Conservation (phyloP, 1,140 invertebrate species). For the Monochamus saltuarius region DNA sequence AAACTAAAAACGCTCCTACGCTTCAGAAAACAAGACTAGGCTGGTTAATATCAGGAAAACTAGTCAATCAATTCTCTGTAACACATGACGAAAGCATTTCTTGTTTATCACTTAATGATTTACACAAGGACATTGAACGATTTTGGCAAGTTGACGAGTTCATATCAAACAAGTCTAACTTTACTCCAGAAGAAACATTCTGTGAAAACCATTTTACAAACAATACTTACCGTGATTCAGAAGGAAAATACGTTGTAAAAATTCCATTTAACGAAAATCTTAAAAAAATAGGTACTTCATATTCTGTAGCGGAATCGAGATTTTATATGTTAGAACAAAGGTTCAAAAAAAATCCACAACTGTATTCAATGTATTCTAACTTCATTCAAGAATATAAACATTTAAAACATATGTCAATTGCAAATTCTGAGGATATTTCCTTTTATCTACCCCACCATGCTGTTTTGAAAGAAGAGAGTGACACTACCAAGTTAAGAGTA, state of each 20-base stretch:
- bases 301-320: too few relatives aligned
- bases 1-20: not conserved
- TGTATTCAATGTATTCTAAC: too few relatives aligned
- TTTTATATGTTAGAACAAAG: too few relatives aligned
- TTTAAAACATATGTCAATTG: constrained; percentile 10
- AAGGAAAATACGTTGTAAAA: too few relatives aligned
- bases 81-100: not conserved
- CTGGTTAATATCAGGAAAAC: not conserved
- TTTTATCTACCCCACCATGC: constrained; percentile 52
- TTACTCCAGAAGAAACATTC: not conserved
- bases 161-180: too few relatives aligned
- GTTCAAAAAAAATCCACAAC: too few relatives aligned
- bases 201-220: constrained; percentile 7
- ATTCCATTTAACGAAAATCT: too few relatives aligned
- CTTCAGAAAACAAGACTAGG: constrained; percentile 9
- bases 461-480: constrained; percentile 40
- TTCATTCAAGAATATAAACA: constrained; percentile 20
- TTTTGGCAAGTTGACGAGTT: constrained; percentile 16
- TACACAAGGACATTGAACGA: constrained; percentile 2
- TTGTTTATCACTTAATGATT: not conserved
- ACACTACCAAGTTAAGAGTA: constrained; percentile 47
- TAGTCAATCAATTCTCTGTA: not conserved
- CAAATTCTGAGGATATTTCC: not conserved
- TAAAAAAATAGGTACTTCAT: too few relatives aligned
- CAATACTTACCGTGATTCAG: not conserved